Conservation (phyloP, 2,113 vertebrate genomes). For the Cynoglossus semilaevis region DNA sequence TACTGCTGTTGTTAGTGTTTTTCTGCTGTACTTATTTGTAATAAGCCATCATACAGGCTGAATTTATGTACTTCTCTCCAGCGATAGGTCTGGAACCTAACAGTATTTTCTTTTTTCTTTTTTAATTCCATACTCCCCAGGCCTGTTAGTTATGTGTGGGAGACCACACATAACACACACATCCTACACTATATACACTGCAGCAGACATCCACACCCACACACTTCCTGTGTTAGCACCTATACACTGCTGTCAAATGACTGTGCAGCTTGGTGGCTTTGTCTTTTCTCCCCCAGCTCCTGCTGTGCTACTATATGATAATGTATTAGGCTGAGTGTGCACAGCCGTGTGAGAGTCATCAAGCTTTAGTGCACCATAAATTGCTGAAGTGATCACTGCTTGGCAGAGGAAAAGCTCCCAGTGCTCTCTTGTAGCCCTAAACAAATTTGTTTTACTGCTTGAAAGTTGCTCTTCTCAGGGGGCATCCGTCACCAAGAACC, state of each 20-base stretch:
- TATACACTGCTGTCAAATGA: slow-evolving; percentile 21
- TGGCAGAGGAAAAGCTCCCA: slow-evolving; percentile 54
- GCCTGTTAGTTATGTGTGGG: slow-evolving; percentile 12
- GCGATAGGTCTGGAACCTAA: slow-evolving; percentile 20
- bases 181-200: slow-evolving; percentile 11
- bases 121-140: slow-evolving; percentile 35
- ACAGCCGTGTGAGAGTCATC: slow-evolving; percentile 38
- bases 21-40: slow-evolving; percentile 28
- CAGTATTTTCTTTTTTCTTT: too few relatives aligned
- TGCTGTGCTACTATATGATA: slow-evolving; percentile 39
- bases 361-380: slow-evolving; percentile 59
- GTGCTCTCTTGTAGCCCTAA: slow-evolving; percentile 41
- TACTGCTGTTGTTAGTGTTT: slow-evolving; percentile 26
- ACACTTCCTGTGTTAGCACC: slow-evolving; percentile 21
- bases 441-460: slow-evolving; percentile 59
- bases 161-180: slow-evolving; percentile 56
- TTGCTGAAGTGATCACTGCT: slow-evolving; percentile 57
- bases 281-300: slow-evolving; percentile 16
- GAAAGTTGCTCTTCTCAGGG: slow-evolving; percentile 32
- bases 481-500: slow-evolving; percentile 5
- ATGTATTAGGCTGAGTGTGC: slow-evolving; percentile 46
- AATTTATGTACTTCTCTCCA: slow-evolving; percentile 21
- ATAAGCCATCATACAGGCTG: slow-evolving; percentile 29
- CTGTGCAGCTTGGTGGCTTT: slow-evolving; percentile 14
- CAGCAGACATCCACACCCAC: not conserved